Evolutionary conservation across 2,888 invertebrate genomes (phyloP).

Genomic region (Volucella inflata): DNA sequence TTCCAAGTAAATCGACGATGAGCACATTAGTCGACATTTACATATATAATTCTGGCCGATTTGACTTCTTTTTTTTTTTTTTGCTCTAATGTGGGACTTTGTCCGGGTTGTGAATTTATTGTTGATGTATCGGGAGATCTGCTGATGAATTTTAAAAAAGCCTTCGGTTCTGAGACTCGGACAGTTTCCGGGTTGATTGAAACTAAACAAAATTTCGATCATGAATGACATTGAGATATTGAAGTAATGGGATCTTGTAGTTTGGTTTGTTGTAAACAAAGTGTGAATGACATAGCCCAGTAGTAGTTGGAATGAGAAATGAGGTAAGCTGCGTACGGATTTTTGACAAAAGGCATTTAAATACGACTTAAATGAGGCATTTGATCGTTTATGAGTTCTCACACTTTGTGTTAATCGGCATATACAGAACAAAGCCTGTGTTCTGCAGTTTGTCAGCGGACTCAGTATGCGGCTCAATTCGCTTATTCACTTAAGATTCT

Average conservation of each 20-base stretch:
- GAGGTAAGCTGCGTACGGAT: too few species aligned
- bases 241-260: constrained; percentile 23
- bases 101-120: constrained; percentile 53
- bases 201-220: constrained; percentile 29
- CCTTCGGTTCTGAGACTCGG: constrained; percentile 6
- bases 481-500: too few species aligned
- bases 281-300: constrained; percentile 9
- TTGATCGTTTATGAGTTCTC: too few species aligned
- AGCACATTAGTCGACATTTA: constrained; percentile 33
- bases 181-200: constrained; percentile 64
- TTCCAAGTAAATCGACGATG: constrained; percentile 24
- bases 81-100: constrained; percentile 46
- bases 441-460: too few species aligned
- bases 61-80: constrained; percentile 51
- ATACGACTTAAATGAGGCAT: too few species aligned
- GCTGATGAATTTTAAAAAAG: constrained; percentile 59
- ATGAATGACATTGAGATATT: constrained; percentile 46
- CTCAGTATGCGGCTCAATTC: too few species aligned
- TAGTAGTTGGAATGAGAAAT: neutral
- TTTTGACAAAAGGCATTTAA: too few species aligned
- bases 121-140: constrained; percentile 37
- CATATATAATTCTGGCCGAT: constrained; percentile 12
- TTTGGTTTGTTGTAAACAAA: constrained; percentile 15
- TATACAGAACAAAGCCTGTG: too few species aligned
- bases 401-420: too few species aligned